Percentiles rank a stretch among this genome's conserved stretches.
Evolutionary conservation across 2,113 vertebrate species (phyloP).

Genomic region (Tamias sibiricus): DNA sequence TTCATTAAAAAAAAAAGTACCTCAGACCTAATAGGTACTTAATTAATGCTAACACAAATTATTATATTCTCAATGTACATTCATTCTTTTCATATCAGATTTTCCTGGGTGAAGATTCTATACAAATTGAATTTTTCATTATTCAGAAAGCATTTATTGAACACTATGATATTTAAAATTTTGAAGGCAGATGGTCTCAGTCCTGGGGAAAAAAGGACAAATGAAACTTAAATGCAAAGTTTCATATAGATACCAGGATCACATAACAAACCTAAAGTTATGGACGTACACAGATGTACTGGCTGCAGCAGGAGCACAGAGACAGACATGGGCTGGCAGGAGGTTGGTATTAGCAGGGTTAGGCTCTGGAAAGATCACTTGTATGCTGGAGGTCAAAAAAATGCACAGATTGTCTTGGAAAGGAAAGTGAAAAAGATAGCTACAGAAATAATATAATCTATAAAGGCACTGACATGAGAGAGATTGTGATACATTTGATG

Average conservation of each 20-base stretch:
- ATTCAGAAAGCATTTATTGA: conserved; percentile 3
- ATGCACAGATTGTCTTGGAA: not conserved
- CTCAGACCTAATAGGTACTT: not conserved
- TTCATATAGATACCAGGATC: not conserved
- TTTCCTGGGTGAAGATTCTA: not conserved
- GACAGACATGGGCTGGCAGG: rapidly evolving
- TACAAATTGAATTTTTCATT: not conserved
- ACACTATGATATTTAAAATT: not conserved
- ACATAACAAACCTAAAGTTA: not conserved
- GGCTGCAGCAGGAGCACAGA: not conserved
- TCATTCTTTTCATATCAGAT: not conserved
- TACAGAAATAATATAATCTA: not conserved
- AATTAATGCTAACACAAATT: conserved; percentile 35
- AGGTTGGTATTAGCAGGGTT: rapidly evolving
- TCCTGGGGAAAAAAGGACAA: not conserved
- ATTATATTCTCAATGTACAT: not conserved
- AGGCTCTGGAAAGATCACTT: not conserved
- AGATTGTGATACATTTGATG: not conserved
- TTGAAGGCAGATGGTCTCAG: not conserved
- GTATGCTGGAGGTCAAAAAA: not conserved
- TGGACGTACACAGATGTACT: rapidly evolving
- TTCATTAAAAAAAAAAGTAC: not conserved
- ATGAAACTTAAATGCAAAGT: not conserved
- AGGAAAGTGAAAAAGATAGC: not conserved
- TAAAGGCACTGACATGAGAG: not conserved